phyloP scores from a whole-genome alignment of 1,140 invertebrate genomes.

The Drosophila sp. region DNA sequence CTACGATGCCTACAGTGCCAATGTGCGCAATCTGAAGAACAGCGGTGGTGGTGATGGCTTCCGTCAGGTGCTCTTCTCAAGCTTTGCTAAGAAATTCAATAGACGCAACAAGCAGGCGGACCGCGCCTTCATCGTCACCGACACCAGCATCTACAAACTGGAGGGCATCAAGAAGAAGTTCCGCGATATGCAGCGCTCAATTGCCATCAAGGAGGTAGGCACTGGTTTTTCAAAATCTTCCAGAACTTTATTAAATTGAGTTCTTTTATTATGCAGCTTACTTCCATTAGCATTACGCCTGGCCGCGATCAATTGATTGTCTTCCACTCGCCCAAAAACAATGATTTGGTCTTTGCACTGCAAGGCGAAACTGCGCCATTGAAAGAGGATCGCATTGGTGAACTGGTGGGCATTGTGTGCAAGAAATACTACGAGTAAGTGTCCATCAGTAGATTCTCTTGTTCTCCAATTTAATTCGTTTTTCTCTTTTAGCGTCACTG shows the following conservation, averaged over 20 bases:
- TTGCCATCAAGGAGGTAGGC: slow-evolving; percentile 91
- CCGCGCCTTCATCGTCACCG: slow-evolving; percentile 94
- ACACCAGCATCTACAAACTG: slow-evolving; percentile 94
- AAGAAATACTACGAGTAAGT: slow-evolving; percentile 91
- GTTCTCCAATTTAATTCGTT: neutral
- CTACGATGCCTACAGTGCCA: slow-evolving; percentile 89
- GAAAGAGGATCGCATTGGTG: slow-evolving; percentile 92
- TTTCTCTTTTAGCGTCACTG: slow-evolving; percentile 50
- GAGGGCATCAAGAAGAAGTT: slow-evolving; percentile 92
- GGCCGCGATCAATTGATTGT: slow-evolving; percentile 95
- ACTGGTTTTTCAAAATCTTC: neutral
- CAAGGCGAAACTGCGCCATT: slow-evolving; percentile 68
- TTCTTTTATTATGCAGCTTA: slow-evolving; percentile 86
- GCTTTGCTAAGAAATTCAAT: slow-evolving; percentile 88
- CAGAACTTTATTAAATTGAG: neutral
- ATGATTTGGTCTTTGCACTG: slow-evolving; percentile 94
- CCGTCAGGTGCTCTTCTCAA: slow-evolving; percentile 88
- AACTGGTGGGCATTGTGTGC: slow-evolving; percentile 93
- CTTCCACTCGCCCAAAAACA: slow-evolving; percentile 95
- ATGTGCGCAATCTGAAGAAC: slow-evolving; percentile 89
- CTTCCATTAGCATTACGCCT: slow-evolving; percentile 92
- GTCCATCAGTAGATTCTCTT: neutral
- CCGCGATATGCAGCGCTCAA: slow-evolving; percentile 93
- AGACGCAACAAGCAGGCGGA: slow-evolving; percentile 94
- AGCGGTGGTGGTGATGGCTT: slow-evolving; percentile 87